Base-by-base conservation (phyloP, 92 coral and sea anemone genomes). In the Epizoanthus stellaris region DNA sequence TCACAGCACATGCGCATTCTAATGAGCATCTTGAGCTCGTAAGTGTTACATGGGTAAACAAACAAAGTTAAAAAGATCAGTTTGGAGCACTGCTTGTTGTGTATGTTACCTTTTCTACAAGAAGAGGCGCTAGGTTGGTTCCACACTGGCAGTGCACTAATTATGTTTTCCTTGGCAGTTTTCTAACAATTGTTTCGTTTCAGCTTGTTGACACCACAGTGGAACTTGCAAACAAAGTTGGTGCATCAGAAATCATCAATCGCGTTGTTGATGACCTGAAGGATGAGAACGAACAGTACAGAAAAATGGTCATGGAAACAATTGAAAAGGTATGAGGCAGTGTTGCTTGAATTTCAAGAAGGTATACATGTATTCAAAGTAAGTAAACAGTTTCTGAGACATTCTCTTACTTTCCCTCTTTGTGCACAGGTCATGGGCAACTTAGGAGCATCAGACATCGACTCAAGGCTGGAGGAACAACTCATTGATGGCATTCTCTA, bases 241-340 rank as follows among this genome's bases (percentile, higher is more conserved):
- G 99, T 61, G 94, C 99, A 56, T 94, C 99, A 15, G 99, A 96
- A 79, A 96, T 96, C 60, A 90, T 96, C 75, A 93, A 93, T 85
- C 94, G 99, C 60, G 88, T 96, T 76, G 99, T 96, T 66, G 99
- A 96, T 43, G 99, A 96, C 80, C 89, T 96, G 89, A 96, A 96
- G 84, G 99, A 96, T 91, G 99, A 96, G 66, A 96, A 96, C 89
- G 99, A 96, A 83, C 99, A 96, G 79, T 96, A 96, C 97, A 89
- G 99, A 87, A 96, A 96, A 84, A 96, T 96, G 99, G 99, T 96
- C 70, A 96, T 96, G 99, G 99, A 96, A 70, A 96, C 99, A 12
- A 96, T 96, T 65, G 99, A 96, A 88, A 96, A 96, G 97, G 99
- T 96, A 89, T 14, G 23, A n/a, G 47, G 16, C 6, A 49, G n/a